These are phyloP conservation scores for Epinotia brunnichana DNA, from an alignment of 2,888 invertebrate genomes.

Conservation along the genomic window DNA sequence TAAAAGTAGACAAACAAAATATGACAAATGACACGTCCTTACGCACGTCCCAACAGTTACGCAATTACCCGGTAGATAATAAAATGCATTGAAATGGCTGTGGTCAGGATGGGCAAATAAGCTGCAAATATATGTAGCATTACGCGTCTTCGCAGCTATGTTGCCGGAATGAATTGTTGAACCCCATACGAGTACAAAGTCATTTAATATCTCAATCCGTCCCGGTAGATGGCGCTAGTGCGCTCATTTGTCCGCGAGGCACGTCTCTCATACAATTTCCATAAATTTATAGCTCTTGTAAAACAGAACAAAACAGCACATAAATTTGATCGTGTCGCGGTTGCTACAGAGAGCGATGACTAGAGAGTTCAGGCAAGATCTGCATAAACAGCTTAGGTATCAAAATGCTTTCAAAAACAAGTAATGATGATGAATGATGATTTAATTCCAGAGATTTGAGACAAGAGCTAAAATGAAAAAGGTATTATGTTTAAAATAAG, in stretches of 20 bases:
- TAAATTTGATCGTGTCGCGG: slow-evolving; percentile 44
- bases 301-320: slow-evolving; percentile 45
- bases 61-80: too few species aligned
- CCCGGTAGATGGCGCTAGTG: slow-evolving; percentile 28
- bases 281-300: slow-evolving; percentile 44
- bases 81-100: too few species aligned
- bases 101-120: neutral
- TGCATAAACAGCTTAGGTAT: neutral
- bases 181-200: slow-evolving; percentile 4
- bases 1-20: too few species aligned
- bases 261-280: slow-evolving; percentile 45
- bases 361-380: slow-evolving; percentile 16
- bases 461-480: too few species aligned
- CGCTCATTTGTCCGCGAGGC: slow-evolving; percentile 41
- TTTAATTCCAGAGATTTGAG: too few species aligned
- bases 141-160: neutral
- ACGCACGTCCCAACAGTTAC: too few species aligned
- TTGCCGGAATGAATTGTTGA: neutral
- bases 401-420: too few species aligned
- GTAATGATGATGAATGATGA: too few species aligned
- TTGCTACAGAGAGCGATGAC: slow-evolving; percentile 7
- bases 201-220: slow-evolving; percentile 18
- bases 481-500: too few species aligned
- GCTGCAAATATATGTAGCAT: slow-evolving; percentile 1
- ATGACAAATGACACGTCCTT: too few species aligned